Evolutionary conservation across 2,113 vertebrate species (phyloP).

Genomic region (Numida meleagris): DNA sequence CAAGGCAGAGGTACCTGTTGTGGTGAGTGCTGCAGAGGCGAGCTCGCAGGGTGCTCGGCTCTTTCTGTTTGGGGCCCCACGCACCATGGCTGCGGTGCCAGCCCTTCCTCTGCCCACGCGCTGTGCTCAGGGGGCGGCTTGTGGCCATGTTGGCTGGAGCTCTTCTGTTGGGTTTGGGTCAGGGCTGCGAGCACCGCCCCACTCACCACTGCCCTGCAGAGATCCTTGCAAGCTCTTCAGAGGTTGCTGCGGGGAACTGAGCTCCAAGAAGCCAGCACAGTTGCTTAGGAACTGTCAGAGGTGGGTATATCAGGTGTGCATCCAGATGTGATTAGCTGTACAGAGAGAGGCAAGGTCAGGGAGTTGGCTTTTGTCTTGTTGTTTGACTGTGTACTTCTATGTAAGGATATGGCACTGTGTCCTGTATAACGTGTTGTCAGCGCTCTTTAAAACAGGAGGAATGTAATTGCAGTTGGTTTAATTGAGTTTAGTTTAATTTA

Average conservation of each 20-base stretch:
- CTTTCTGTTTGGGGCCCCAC: too few relatives aligned
- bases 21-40: not conserved
- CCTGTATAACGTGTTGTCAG: too few relatives aligned
- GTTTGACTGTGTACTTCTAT: accelerated
- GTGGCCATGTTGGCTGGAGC: too few relatives aligned
- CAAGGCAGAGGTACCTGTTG: not conserved
- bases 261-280: accelerated
- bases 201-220: not conserved
- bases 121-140: accelerated
- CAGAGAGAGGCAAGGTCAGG: not conserved
- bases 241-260: not conserved
- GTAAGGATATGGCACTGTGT: not conserved
- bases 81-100: accelerated
- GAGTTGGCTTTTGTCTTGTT: not conserved
- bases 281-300: not conserved
- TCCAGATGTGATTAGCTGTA: not conserved
- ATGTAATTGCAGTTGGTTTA: too few relatives aligned
- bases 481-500: too few relatives aligned
- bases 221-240: not conserved
- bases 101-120: accelerated
- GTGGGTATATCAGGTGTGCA: not conserved
- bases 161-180: not conserved
- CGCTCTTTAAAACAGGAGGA: not conserved
- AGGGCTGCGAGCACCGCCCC: not conserved
- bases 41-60: not conserved